phyloP scores from a whole-genome alignment of 2,888 invertebrate genomes.

The Mesochorus sp. region DNA sequence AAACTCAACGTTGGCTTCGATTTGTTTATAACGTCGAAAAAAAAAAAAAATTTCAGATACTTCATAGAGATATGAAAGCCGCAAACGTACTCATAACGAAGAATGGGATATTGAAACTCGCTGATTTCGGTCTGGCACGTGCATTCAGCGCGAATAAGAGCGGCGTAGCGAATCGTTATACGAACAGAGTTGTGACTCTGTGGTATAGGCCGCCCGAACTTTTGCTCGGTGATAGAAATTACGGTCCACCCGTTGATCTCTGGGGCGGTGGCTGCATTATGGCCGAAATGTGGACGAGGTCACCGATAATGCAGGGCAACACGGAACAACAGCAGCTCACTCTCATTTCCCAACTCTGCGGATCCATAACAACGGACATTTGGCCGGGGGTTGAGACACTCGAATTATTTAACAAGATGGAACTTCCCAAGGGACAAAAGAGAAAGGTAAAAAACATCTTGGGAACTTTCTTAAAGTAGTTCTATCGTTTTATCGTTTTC shows the following conservation, averaged over 20 bases:
- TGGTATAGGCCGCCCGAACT: slow-evolving; percentile 94
- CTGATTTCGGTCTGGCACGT: slow-evolving; percentile 98
- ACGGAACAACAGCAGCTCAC: slow-evolving; percentile 98
- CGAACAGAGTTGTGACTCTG: slow-evolving; percentile 98
- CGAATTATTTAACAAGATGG: slow-evolving; percentile 94
- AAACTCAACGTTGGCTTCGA: too few relatives aligned
- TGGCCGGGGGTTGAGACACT: slow-evolving; percentile 97
- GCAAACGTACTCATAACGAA: slow-evolving; percentile 99
- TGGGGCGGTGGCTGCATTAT: slow-evolving; percentile 99
- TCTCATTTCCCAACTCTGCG: slow-evolving; percentile 97
- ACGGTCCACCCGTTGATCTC: slow-evolving; percentile 98
- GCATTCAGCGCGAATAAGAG: slow-evolving; percentile 95
- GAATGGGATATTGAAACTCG: slow-evolving; percentile 95
- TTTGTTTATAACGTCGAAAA: too few relatives aligned
- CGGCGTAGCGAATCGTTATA: slow-evolving; percentile 93
- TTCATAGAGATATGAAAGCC: slow-evolving; percentile 99
- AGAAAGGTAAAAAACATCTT: slow-evolving; percentile 84
- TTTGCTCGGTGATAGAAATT: slow-evolving; percentile 93
- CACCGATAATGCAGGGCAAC: slow-evolving; percentile 97
- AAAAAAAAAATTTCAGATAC: slow-evolving; percentile 85
- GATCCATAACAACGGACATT: slow-evolving; percentile 95
- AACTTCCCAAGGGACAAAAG: slow-evolving; percentile 93
- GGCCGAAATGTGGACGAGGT: slow-evolving; percentile 99
- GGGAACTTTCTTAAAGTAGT: too few relatives aligned
- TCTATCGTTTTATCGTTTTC: too few relatives aligned